Evolutionary conservation across 2,113 vertebrate species (phyloP), one percentile per base, ranked within the genome.

Genomic region (Ochotona curzoniae): DNA sequence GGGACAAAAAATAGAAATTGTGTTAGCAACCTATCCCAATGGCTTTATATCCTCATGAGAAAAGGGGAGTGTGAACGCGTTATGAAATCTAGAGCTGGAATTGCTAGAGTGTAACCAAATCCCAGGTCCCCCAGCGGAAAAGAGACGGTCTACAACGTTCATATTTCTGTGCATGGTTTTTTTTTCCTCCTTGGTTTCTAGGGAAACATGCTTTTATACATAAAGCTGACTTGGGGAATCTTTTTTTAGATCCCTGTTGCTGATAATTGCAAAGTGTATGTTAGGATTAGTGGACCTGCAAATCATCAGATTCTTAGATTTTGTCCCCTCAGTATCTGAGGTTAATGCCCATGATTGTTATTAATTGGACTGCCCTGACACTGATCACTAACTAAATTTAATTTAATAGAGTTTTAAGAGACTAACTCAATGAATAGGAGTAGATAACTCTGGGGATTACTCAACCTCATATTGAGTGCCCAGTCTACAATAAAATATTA

Each of bases 31-130:
- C 61, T 82, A 76, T 93, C 96, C 95, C 93, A 88, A 14, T 61
- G 95, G 97, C 30, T 96, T 95, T 90, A n/a, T 26, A 86, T 61
- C 25, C 96, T 94, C 96, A 11, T 0, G 89, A 69, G 97, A 88
- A 30, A 86, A 44, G 78, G 20, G 57, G 75, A 44, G 71, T 96
- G 87, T 7, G 61, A 93, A 91, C 83, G 85, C 38, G 74, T 96
- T 97, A 97, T 86, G 96, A 97, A 97, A 97, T 86, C 94, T 96
- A 88, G 90, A 96, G 95, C 84, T 89, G 85, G 88, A 96, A 97
- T 96, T 97, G 94, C 95, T 96, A 51, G 94, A 96, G 94, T 90
- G 94, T 91, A 95, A 63, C 85, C 91, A 93, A 96, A 88, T 61
- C 88, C 96, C 85, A 95, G 81, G 38, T 93, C 90, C 96, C 97